Conservation (phyloP, 2,797 vertebrate species). For the Tauraco hartlaubi region DNA sequence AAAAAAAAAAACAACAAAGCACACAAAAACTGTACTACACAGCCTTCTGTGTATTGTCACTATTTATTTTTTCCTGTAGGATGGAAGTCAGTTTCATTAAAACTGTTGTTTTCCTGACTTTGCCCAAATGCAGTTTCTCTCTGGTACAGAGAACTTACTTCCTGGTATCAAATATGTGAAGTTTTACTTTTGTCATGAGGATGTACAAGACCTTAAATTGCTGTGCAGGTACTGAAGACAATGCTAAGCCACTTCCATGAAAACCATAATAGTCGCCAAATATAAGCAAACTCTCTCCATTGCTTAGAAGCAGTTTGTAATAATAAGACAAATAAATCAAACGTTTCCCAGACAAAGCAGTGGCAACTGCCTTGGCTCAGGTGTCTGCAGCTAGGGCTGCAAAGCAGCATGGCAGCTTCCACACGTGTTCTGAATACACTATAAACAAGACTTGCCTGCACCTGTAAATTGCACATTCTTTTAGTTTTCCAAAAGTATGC, state of each 20-base stretch:
- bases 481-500: not conserved
- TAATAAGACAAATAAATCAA: not conserved
- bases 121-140: not conserved
- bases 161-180: not conserved
- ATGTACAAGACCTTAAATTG: not conserved
- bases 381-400: not conserved
- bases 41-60: not conserved
- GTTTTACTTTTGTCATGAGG: not conserved
- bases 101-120: not conserved
- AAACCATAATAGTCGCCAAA: not conserved
- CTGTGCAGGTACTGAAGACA: not conserved
- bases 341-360: not conserved
- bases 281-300: not conserved
- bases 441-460: not conserved
- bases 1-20: no score
- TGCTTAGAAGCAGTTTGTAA: not conserved
- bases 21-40: not conserved
- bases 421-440: not conserved
- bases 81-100: not conserved
- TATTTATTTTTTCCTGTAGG: not conserved
- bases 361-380: not conserved
- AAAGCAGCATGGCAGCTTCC: not conserved
- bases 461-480: not conserved
- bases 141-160: not conserved
- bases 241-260: not conserved